phyloP scores from a whole-genome alignment of 2,113 vertebrate species.

The Eptatretus burgeri region DNA sequence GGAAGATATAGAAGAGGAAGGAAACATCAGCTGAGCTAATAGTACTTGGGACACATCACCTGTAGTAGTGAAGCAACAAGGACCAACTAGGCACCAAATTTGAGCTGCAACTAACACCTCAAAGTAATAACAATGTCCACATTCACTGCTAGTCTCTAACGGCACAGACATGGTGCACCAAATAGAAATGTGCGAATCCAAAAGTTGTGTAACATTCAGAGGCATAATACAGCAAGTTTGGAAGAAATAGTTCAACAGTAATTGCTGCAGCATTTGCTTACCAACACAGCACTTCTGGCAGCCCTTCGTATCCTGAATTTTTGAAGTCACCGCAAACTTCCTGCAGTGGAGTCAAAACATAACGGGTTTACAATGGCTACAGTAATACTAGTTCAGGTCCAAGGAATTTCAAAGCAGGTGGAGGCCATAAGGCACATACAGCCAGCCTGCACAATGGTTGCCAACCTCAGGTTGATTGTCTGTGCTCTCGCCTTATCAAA shows the following conservation, averaged over 20 bases:
- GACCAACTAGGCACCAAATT: no score
- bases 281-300: conserved; percentile 98
- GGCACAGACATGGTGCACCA: background rate
- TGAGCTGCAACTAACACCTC: no score
- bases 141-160: no score
- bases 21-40: no score
- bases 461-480: no score
- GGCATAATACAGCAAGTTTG: background rate
- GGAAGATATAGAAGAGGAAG: no score
- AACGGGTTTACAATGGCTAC: background rate
- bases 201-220: background rate
- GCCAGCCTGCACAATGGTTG: background rate
- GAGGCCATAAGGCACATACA: background rate
- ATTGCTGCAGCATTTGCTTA: conserved; percentile 17
- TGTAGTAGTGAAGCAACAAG: no score
- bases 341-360: conserved; percentile 16
- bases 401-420: no score
- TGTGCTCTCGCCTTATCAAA: no score
- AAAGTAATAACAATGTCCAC: no score
- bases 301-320: conserved; percentile 94
- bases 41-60: no score
- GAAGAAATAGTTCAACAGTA: background rate
- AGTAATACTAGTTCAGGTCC: background rate
- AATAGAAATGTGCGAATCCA: background rate
- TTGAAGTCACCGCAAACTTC: conserved; percentile 79